Evolutionary conservation across 2,113 vertebrate species (phyloP), one percentile per base, ranked within the genome.

Genomic region (Megaptera novaeangliae): DNA sequence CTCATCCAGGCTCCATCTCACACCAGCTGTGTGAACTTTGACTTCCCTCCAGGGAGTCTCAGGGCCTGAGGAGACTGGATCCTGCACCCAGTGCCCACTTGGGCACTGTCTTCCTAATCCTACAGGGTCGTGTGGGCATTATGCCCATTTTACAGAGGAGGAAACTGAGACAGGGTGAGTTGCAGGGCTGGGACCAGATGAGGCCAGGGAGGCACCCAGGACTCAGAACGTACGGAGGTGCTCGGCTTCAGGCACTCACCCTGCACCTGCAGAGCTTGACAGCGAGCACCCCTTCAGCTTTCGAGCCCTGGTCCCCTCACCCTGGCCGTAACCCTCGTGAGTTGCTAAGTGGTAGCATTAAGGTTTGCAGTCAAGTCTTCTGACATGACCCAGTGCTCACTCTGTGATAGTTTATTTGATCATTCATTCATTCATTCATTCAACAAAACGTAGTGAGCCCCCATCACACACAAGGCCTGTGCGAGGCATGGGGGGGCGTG

Each of bases 221-320:
- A 27, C 61, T 89, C 77, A 21, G 7, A 14, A 31, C 7, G 1
- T 29, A 15, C 46, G 87, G 92, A 3, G 18, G 36, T 0, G 2
- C 36, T 36, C 55, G 5, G 39, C 4, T 20, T 4, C 36, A 12
- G 18, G 17, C 1, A 20, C 59, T 41, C 27, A 27, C 20, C 39
- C 81, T 31, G 21, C 49, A 36, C 59, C 68, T 12, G n/a, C 9
- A 29, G 8, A 25, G 10, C 63, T 55, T 9, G n/a, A 23, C 31
- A 29, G 15, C 7, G 34, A 59, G 34, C 25, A 8, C 10, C 36
- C n/a, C 25, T 14, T 39, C 5, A 0, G 3, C 8, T 2, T 6
- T 36, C 0, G 10, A 78, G 11, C 64, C 64, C 64, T 4, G 25
- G 17, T 49, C 1, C 11, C 59, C 36, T 25, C 25, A 9, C 11